Conservation (phyloP, 2,113 vertebrate species). For the Thermophis baileyi region DNA sequence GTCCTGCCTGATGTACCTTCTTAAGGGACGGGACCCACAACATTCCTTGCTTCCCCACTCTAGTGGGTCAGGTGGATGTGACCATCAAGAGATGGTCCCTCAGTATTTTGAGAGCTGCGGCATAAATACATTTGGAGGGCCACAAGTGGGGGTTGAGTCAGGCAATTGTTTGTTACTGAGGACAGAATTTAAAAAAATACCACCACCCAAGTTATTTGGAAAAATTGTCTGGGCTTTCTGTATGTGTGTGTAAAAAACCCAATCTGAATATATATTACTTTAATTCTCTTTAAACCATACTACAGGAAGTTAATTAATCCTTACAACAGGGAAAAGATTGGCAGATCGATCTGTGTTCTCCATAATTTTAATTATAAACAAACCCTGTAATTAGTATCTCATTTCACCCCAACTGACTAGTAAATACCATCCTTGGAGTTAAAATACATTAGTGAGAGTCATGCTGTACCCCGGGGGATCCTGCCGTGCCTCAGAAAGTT, state of each 20-base stretch:
- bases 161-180: neutral
- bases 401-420: conserved; percentile 21
- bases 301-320: conserved; percentile 55
- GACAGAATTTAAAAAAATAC: neutral
- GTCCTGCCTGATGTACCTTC: neutral
- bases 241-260: neutral
- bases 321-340: conserved; percentile 30
- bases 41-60: neutral
- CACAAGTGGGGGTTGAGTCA: neutral
- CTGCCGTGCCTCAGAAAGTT: neutral
- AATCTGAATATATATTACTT: neutral
- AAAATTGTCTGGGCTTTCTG: neutral
- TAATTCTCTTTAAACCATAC: neutral
- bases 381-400: conserved; percentile 27
- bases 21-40: neutral
- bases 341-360: conserved; percentile 8
- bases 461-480: conserved; percentile 2
- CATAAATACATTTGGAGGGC: neutral
- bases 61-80: neutral
- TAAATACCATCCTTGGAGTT: neutral
- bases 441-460: conserved; percentile 28
- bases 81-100: neutral
- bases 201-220: neutral
- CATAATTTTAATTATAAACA: conserved; percentile 34
- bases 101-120: neutral